Evolutionary conservation across 2,797 vertebrate genomes (phyloP).

Genomic region (Onychomys torridus): DNA sequence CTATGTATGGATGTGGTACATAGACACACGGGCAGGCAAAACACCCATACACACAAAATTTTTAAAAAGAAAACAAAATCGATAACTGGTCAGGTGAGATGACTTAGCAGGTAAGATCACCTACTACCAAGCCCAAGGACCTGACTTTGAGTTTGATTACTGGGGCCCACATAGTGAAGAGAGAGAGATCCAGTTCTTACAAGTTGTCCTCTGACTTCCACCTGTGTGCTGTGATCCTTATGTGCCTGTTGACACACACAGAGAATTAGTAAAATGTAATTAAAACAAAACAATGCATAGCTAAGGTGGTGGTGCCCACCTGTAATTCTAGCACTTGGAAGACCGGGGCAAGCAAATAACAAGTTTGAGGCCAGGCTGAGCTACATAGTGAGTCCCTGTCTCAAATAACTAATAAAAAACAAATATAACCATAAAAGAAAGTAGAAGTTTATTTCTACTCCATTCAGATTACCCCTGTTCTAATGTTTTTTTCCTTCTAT

Average conservation of each 20-base stretch:
- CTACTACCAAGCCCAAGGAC: background rate
- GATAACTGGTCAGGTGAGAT: background rate
- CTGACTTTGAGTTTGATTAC: background rate
- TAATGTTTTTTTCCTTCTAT: background rate
- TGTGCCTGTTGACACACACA: background rate
- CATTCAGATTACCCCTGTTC: slow-evolving; percentile 8
- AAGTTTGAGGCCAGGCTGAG: background rate
- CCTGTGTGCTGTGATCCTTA: background rate
- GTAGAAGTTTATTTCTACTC: slow-evolving; percentile 50
- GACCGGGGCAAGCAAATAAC: background rate
- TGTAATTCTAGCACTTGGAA: background rate
- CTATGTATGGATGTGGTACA: background rate
- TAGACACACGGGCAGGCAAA: background rate
- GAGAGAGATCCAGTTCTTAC: background rate
- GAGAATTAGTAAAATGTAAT: background rate
- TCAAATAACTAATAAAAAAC: background rate
- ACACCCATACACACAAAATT: background rate
- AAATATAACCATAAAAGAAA: slow-evolving; percentile 38
- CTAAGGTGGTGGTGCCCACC: background rate
- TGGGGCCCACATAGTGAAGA: background rate
- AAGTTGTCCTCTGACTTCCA: background rate
- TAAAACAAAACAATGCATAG: background rate
- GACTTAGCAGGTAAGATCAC: background rate
- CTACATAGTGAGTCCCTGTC: background rate
- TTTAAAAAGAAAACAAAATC: background rate